A percentile compares a stretch with the other conserved stretches of the same genome.
Evolutionary conservation across 2,888 invertebrate genomes (phyloP).

Genomic region (Andrena dorsata): DNA sequence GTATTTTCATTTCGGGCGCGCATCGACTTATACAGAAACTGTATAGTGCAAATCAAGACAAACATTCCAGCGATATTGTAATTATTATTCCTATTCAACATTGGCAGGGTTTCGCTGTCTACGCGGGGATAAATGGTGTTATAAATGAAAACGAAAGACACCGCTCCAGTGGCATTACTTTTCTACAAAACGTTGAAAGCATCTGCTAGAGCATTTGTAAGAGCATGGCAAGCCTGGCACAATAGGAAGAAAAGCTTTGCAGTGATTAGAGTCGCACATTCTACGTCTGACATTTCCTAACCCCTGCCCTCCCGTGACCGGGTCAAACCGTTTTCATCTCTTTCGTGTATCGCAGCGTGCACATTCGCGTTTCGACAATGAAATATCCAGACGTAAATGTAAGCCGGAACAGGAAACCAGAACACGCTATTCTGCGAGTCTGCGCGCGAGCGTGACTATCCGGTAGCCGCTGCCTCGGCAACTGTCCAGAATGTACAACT

Average conservation of each 20-base stretch:
- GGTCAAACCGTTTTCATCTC: constrained; percentile 75
- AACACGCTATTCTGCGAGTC: constrained; percentile 63
- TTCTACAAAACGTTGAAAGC: background rate
- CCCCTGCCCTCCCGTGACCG: constrained; percentile 50
- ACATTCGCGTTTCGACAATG: constrained; percentile 75
- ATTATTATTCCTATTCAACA: too few species aligned
- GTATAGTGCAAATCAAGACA: too few species aligned
- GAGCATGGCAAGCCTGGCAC: background rate
- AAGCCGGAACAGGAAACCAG: constrained; percentile 77
- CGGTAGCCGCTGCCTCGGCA: constrained; percentile 63
- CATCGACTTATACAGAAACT: too few species aligned
- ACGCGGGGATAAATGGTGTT: too few species aligned
- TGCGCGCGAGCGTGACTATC: constrained; percentile 48
- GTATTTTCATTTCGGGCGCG: background rate
- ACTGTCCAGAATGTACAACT: constrained; percentile 74
- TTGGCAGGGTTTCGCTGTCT: too few species aligned
- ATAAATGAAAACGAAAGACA: background rate
- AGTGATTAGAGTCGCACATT: constrained; percentile 13
- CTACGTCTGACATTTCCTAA: constrained; percentile 12
- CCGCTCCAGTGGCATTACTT: background rate
- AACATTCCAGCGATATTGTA: too few species aligned
- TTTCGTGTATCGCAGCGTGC: constrained; percentile 66
- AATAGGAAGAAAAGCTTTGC: constrained; percentile 7
- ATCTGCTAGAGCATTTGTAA: background rate
- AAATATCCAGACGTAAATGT: constrained; percentile 77